These are phyloP conservation scores for Fissipunctia ypsillon DNA, from an alignment of 2,888 invertebrate genomes.

Conservation along the genomic window DNA sequence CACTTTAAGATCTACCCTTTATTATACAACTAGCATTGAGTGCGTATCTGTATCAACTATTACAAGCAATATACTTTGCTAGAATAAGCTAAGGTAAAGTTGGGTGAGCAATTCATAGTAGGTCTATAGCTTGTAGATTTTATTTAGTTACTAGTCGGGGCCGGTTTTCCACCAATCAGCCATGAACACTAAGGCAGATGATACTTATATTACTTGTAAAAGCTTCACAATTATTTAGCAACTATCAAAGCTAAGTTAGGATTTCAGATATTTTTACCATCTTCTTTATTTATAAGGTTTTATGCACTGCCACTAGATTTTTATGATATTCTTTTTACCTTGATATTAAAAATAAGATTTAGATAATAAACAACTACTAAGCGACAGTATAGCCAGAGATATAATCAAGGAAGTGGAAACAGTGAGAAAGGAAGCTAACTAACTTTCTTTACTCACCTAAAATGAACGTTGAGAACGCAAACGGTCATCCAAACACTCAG, in stretches of 20 bases:
- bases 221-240: slow-evolving; percentile 41
- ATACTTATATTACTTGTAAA: slow-evolving; percentile 6
- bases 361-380: slow-evolving; percentile 51
- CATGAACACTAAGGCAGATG: slow-evolving; percentile 12
- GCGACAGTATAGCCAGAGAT: slow-evolving; percentile 62
- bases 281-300: slow-evolving; percentile 30
- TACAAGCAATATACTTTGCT: slow-evolving; percentile 36
- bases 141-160: background rate
- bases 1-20: background rate
- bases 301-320: slow-evolving; percentile 54
- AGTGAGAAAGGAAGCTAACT: slow-evolving; percentile 68
- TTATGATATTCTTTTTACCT: slow-evolving; percentile 37
- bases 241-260: slow-evolving; percentile 37
- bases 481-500: slow-evolving; percentile 97
- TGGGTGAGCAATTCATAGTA: slow-evolving; percentile 17
- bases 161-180: background rate
- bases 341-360: slow-evolving; percentile 11
- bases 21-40: slow-evolving; percentile 35
- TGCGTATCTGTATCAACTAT: slow-evolving; percentile 35
- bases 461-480: slow-evolving; percentile 97
- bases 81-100: slow-evolving; percentile 18
- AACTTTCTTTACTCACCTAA: slow-evolving; percentile 80
- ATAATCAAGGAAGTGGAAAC: slow-evolving; percentile 48
- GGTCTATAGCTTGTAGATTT: slow-evolving; percentile 39
- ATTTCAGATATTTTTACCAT: slow-evolving; percentile 8